Conservation (phyloP, 2,113 vertebrate genomes). For the Terrapene triunguis region DNA sequence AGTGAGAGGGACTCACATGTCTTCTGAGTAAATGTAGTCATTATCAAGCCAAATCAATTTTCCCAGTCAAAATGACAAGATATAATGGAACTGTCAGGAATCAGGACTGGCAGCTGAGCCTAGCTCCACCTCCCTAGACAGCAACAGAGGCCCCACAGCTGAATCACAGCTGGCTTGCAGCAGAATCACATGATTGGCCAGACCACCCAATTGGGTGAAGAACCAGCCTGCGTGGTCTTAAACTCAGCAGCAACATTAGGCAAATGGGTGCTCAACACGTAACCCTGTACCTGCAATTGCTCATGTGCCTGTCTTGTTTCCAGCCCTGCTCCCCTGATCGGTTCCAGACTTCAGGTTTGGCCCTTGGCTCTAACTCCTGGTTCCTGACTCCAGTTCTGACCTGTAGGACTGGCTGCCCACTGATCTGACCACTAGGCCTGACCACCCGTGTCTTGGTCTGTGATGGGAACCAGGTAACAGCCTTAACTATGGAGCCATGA, state of each 20-base stretch:
- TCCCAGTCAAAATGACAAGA: constrained; percentile 13
- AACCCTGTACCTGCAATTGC: neutral
- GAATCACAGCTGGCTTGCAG: neutral
- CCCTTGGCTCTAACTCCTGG: neutral
- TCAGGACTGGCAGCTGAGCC: neutral
- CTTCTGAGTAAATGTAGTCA: neutral
- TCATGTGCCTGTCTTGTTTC: neutral
- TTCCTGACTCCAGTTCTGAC: neutral
- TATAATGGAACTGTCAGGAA: neutral
- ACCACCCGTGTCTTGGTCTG: neutral
- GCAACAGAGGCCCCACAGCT: too few species aligned
- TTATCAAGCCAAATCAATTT: neutral
- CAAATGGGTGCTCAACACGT: neutral
- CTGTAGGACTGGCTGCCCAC: neutral
- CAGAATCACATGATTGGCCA: neutral
- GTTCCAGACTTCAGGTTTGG: neutral
- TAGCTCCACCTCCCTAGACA: neutral
- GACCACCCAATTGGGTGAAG: neutral
- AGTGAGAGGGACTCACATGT: neutral
- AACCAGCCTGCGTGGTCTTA: neutral
- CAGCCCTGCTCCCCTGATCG: neutral
- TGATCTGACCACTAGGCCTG: neutral
- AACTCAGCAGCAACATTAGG: neutral
- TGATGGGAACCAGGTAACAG: neutral
- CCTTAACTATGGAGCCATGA: neutral